Evolutionary conservation across 1,140 invertebrate genomes (phyloP), one percentile per base, ranked within the genome.

Genomic region (Cepaea nemoralis): DNA sequence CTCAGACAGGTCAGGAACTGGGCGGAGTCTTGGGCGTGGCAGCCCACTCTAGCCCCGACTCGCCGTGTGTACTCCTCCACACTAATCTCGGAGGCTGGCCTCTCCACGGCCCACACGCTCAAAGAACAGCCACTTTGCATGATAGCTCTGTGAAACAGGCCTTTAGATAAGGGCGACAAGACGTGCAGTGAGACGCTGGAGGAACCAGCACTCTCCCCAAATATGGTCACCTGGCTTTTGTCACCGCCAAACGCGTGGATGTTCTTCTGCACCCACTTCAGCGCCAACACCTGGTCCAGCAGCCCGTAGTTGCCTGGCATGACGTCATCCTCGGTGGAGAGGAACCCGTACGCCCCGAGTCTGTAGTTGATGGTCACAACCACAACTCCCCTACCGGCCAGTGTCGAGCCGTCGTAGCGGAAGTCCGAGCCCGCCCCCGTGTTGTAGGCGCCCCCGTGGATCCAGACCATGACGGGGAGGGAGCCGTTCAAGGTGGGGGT

Each of bases 251-350:
- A 99, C 80, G 92, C 93, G 77, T 93, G 93, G 50, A 98, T 96
- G 91, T 98, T 97, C 76, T 97, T 95, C 84, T 96, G 93, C 0
- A 98, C 94, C 97, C 97, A 99, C 87, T 95, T 93, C 19, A 99
- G 90, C 0, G 97, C 97, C 94, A 96, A 94, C 0, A 95, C 93
- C 91, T 97, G 96, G 92, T 99, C 97, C 40, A 98, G 91, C 85
- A 99, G 94, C 16, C 97, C 97, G 92, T 98, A 98, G 92, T 99
- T 99, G 35, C 97, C 97, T 0, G 97, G 96, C n/a, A 96, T 97
- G 88, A 96, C 95, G 82, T 95, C 94, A 92, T 98, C 97, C 0
- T 93, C 95, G 1, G 97, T 98, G 63, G 96, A 96, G 0, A 98
- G 92, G 91, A 98, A 98, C 50, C 97, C 82, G 6, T 98, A 93